These are phyloP conservation scores for Acanthosepion lycidas DNA, from an alignment of 2,888 invertebrate genomes.

Conservation along the genomic window DNA sequence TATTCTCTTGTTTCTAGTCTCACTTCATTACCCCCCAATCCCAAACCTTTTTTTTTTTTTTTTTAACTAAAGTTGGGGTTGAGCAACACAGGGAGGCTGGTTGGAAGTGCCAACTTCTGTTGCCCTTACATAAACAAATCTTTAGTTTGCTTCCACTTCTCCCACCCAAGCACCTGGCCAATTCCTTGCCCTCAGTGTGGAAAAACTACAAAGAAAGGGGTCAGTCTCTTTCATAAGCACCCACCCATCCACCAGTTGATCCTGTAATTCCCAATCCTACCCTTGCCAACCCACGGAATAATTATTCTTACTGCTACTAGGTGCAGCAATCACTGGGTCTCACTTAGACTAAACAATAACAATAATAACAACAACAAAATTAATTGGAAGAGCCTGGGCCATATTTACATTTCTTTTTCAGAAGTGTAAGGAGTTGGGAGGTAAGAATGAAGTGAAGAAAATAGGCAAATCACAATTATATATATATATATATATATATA, in stretches of 20 bases:
- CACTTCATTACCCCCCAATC: neutral
- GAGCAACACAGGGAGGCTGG: neutral
- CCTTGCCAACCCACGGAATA: neutral
- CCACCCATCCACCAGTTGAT: neutral
- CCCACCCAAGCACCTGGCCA: neutral
- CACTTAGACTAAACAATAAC: slow-evolving; percentile 33
- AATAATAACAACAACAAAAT: slow-evolving; percentile 12
- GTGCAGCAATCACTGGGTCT: neutral
- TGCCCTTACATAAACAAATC: slow-evolving; percentile 33
- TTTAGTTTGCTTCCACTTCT: neutral
- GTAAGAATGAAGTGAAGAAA: neutral
- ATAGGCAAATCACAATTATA: neutral
- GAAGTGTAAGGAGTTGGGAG: neutral
- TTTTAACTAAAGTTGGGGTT: neutral
- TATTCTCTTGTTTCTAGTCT: neutral
- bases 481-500: too few relatives aligned
- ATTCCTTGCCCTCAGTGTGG: slow-evolving; percentile 6
- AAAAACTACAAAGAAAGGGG: neutral
- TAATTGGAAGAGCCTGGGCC: slow-evolving; percentile 11
- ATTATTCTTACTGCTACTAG: neutral
- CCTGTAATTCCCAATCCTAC: neutral
- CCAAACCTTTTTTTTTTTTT: too few relatives aligned
- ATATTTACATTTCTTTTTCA: neutral
- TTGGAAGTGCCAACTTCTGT: slow-evolving; percentile 9
- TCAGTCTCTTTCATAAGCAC: neutral